These are phyloP conservation scores for Lottia scabra DNA, from an alignment of 2,888 invertebrate species.

Conservation along the genomic window DNA sequence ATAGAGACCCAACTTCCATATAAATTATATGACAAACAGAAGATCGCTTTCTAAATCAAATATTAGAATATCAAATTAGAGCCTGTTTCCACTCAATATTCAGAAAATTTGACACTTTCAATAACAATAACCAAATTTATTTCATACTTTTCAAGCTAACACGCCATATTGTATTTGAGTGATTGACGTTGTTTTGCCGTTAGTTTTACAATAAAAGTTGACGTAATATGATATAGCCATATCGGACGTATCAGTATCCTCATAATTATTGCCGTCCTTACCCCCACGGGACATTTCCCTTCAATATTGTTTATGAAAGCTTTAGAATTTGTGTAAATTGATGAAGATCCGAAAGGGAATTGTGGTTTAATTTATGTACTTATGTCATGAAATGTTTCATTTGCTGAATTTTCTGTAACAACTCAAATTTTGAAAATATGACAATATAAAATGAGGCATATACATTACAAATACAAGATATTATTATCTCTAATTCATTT, in stretches of 20 bases:
- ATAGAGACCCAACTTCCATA: too few relatives aligned
- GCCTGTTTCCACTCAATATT: not conserved
- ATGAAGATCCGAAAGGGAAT: not conserved
- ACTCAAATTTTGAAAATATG: too few relatives aligned
- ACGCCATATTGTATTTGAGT: slow-evolving; percentile 1
- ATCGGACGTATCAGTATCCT: not conserved
- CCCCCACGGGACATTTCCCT: too few relatives aligned
- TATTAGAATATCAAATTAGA: not conserved
- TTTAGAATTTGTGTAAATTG: not conserved
- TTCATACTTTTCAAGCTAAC: not conserved
- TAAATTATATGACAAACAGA: too few relatives aligned
- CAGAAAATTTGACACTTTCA: not conserved
- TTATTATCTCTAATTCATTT: too few relatives aligned
- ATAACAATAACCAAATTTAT: slow-evolving; percentile 3
- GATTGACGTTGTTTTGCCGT: not conserved
- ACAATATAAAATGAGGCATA: too few relatives aligned
- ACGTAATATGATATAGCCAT: not conserved
- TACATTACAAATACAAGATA: too few relatives aligned
- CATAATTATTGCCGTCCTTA: not conserved
- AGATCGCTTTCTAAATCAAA: not conserved
- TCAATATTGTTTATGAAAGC: not conserved
- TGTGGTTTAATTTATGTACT: not conserved
- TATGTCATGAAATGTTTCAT: too few relatives aligned
- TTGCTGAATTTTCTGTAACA: too few relatives aligned
- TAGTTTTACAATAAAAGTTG: not conserved